Evolutionary conservation across 2,888 invertebrate genomes (phyloP), one percentile per base, ranked within the genome.

Genomic region (Xestobium rufovillosum): DNA sequence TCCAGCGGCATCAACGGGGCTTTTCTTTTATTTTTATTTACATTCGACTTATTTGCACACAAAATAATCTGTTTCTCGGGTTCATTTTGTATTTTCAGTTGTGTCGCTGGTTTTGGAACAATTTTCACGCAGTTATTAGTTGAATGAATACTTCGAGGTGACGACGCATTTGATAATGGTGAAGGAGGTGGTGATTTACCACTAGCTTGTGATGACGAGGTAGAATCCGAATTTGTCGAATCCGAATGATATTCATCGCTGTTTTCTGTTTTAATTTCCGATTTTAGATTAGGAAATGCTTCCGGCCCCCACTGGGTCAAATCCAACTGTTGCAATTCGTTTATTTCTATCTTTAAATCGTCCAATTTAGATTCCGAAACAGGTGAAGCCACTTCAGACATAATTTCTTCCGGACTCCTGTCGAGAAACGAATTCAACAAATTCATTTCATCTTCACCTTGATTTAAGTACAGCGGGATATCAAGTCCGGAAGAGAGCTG

Each of bases 401-500:
- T 47, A 23, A 65, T 57, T 48, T 63, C 63, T 30, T 64, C 61
- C 2, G 63, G 56, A 28, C 53, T 58, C 41, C 54, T 56, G 39
- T 63, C 64, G 35, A 61, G 52, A 36, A 59, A 55, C 1, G 63
- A 59, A 48, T 59, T 59, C 17, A 63, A 47, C 27, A 62, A 45
- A 19, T 53, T 55, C 44, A 59, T 45, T 38, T 62, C 59, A 47
- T 62, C 61, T 36, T 62, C 59, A 8, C 57, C 54, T 11, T 56
- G 51, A 39, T 64, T 61, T 25, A 64, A 44, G n/a, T 63, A 43
- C 12, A 62, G 42, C 1, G 65, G 65, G 35, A 65, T 63, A 45
- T 63, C 61, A 38, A 65, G 49, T 42, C 59, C 60, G 4, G 57
- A 52, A 14, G 63, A 61, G 17, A 65, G 39, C 40, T 63, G 61